Percentiles rank a stretch among this genome's conserved stretches.
phyloP scores from a whole-genome alignment of 1,140 invertebrate species.

The Drosophila azteca region DNA sequence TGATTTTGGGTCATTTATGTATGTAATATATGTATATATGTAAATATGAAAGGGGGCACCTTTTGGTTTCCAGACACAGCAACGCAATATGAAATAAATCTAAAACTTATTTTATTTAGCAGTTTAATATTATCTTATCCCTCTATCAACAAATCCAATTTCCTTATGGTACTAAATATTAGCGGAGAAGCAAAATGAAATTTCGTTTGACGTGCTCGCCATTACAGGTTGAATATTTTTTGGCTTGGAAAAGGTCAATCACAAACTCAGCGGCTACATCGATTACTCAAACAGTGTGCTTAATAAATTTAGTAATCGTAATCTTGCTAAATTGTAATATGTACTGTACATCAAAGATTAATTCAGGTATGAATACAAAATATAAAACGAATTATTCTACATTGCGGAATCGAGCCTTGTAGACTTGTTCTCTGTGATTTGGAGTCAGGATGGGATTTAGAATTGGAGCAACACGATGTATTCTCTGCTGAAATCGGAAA shows the following conservation, averaged over 20 bases:
- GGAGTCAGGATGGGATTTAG: constrained; percentile 84
- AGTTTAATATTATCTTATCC: constrained; percentile 27
- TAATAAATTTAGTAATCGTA: constrained; percentile 31
- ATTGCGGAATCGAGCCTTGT: constrained; percentile 84
- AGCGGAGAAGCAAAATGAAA: constrained; percentile 33
- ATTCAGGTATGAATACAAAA: constrained; percentile 29
- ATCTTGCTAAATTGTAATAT: constrained; percentile 44
- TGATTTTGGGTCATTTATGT: too few species aligned
- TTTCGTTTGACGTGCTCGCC: constrained; percentile 13
- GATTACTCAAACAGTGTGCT: constrained; percentile 46
- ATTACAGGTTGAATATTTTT: constrained; percentile 42
- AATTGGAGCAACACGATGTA: constrained; percentile 82
- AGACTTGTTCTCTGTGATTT: constrained; percentile 85
- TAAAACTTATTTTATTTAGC: constrained; percentile 48
- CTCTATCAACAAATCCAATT: constrained; percentile 51
- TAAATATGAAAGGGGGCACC: too few species aligned
- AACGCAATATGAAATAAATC: constrained; percentile 8
- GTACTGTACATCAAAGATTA: constrained; percentile 52
- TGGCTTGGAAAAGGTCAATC: constrained; percentile 38
- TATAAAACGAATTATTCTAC: constrained; percentile 37
- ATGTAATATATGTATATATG: too few species aligned
- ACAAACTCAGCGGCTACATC: constrained; percentile 29
- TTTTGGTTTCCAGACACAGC: too few species aligned
- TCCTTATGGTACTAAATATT: constrained; percentile 19
- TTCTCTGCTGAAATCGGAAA: constrained; percentile 85